Evolutionary conservation across 1,140 invertebrate genomes (phyloP), one percentile per base, ranked within the genome.

Genomic region (Drosophila simulans): DNA sequence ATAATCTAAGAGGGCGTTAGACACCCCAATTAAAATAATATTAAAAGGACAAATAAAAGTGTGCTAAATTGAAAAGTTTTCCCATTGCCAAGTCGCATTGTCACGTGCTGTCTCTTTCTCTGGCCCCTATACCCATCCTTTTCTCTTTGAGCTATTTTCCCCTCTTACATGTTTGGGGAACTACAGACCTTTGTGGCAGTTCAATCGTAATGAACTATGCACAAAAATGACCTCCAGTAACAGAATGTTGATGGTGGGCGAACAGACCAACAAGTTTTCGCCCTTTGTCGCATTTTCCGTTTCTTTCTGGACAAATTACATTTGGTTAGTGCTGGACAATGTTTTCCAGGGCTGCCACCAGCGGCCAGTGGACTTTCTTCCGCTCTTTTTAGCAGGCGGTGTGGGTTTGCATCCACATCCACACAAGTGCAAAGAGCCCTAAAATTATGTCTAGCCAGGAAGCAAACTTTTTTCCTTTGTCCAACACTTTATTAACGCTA

Each of bases 391-490:
- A 13, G n/a, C 37, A 20, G 48, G 7, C 27, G 45, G 45, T 27
- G 40, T 48, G 46, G 71, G 42, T 8, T 43, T 59, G 68, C 34
- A 64, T 64, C 40, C 40, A 68, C 59, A 68, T 60, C 43, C 45
- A 64, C 62, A 68, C 59, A 68, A 76, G 74, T 75, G 56, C 57
- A 77, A 51, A 74, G 69, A 60, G 64, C 62, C 76, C 74, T 74
- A 86, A 76, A 88, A 86, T 86, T 88, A 88, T 88, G 83, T 86
- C 83, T 86, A 88, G 83, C 83, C 83, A 86, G 83, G 83, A 86
- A 88, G 76, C 63, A 88, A 86, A 88, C 65, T 86, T 86, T 82
- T 88, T 75, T 88, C 83, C 86, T 76, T 79, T 88, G 78, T 88
- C 72, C 64, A 56, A 17, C 51, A 69, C 48, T 84, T 80, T 71